These are phyloP conservation scores for Dicerorhinus sumatrensis DNA, from an alignment of 2,113 vertebrate genomes.

Conservation along the genomic window DNA sequence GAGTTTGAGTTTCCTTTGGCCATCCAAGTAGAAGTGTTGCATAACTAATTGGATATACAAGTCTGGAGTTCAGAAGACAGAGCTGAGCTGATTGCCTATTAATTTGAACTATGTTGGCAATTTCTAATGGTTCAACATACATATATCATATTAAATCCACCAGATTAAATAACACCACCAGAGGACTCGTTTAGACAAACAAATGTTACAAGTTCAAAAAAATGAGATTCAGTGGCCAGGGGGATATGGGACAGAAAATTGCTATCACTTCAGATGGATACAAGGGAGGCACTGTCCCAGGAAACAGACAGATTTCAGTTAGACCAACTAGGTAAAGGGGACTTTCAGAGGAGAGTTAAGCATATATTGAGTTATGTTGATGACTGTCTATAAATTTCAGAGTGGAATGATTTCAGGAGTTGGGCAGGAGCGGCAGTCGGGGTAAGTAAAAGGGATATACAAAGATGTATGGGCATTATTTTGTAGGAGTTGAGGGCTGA, in stretches of 20 bases:
- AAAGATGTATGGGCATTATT: no score
- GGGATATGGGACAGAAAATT: background rate
- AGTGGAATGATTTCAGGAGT: background rate
- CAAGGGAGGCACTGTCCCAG: background rate
- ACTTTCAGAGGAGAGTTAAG: background rate
- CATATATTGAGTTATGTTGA: background rate
- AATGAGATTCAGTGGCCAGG: background rate
- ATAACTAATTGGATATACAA: background rate
- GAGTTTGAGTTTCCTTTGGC: background rate
- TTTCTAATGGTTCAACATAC: background rate
- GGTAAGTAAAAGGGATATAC: background rate
- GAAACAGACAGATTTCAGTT: background rate
- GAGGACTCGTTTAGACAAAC: background rate
- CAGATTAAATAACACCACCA: background rate
- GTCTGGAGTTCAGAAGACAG: background rate
- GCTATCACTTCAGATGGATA: background rate
- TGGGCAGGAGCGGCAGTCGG: background rate
- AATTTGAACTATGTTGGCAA: background rate
- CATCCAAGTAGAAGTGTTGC: background rate
- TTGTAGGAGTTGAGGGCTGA: background rate
- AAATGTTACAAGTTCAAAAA: background rate
- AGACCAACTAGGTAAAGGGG: background rate
- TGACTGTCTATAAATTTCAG: background rate
- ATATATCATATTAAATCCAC: background rate
- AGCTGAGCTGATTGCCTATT: background rate